A percentile compares a stretch with the other conserved stretches of the same genome.
Conservation (phyloP, 1,140 invertebrate species). For the Panulirus ornatus region DNA sequence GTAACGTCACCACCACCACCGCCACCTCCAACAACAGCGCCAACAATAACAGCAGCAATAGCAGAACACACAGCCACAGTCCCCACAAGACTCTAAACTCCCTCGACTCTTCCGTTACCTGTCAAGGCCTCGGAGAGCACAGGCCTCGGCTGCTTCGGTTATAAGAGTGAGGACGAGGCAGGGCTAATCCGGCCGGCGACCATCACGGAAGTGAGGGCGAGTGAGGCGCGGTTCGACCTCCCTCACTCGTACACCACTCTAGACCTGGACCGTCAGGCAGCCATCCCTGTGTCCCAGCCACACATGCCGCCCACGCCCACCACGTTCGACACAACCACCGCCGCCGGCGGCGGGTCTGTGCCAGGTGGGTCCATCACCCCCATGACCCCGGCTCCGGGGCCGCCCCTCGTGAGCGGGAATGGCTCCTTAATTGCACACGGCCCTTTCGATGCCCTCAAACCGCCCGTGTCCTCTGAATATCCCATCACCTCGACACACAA, state of each 20-base stretch:
- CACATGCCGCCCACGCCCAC: conserved; percentile 66
- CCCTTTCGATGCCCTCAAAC: conserved; percentile 72
- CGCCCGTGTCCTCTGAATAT: conserved; percentile 77
- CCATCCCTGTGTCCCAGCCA: conserved; percentile 68
- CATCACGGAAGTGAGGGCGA: conserved; percentile 71
- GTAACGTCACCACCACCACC: conserved; percentile 1
- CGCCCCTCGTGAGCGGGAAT: conserved; percentile 32
- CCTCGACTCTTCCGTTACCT: conserved; percentile 38
- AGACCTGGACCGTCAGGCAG: conserved; percentile 73
- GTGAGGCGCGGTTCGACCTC: conserved; percentile 67
- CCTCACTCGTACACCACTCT: conserved; percentile 70
- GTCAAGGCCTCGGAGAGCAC: conserved; percentile 67
- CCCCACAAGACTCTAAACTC: conserved; percentile 36
- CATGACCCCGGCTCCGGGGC: conserved; percentile 61
- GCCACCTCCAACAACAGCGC: conserved; percentile 16
- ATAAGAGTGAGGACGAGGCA: conserved; percentile 73
- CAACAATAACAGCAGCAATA: conserved; percentile 22
- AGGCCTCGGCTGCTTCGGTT: conserved; percentile 71
- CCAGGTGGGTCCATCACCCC: conserved; percentile 48
- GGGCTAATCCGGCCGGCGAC: conserved; percentile 67
- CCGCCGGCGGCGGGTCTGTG: conserved; percentile 77
- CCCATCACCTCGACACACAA: conserved; percentile 79
- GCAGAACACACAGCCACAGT: conserved; percentile 32
- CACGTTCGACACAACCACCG: conserved; percentile 76
- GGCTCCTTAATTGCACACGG: conserved; percentile 78